Evolutionary conservation across 2,797 vertebrate genomes (phyloP), one percentile per base, ranked within the genome.

Genomic region (Champsocephalus esox): DNA sequence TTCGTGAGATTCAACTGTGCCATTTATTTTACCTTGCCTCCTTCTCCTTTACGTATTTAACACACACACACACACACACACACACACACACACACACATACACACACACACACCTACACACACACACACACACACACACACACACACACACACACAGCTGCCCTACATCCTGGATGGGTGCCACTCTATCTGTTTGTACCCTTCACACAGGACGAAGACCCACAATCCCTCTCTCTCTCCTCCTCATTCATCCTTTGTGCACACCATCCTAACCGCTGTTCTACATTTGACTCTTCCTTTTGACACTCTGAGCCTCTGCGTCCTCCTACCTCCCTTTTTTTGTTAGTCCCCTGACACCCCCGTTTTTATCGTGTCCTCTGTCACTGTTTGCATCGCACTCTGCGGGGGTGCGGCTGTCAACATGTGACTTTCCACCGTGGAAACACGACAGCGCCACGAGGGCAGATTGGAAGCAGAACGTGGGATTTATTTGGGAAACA

Each of bases 281-380:
- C 87, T 89, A 82, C 86, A 79, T 88, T 91, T 89, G 89, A 92
- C 93, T 89, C 87, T 86, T 90, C 85, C 87, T 38, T 91, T 90
- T 89, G 87, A 93, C 70, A 82, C 73, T 85, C 75, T 86, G 81
- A 89, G 89, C 84, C 75, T 73, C 87, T 51, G 68, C 11, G 85
- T 92, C 90, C 82, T 86, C 86, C 85, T 75, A 12, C 77, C 86
- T 82, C 86, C 75, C 60, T 80, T 79, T 81, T 80, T 63, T 41
- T 62, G 63, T 58, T 16, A 60, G 56, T 93, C 92, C 87, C 89
- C 73, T 52, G 88, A 75, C 74, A n/a, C 67, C 68, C 62, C 80
- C 34, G 9, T 85, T 91, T 91, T 93, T 77, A 92, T 93, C 84
- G 82, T 81, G 92, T 88, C 93, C 92, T 90, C 84, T 80, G 75